Conservation (phyloP, 2,888 invertebrate species). For the Seladonia tumulorum region DNA sequence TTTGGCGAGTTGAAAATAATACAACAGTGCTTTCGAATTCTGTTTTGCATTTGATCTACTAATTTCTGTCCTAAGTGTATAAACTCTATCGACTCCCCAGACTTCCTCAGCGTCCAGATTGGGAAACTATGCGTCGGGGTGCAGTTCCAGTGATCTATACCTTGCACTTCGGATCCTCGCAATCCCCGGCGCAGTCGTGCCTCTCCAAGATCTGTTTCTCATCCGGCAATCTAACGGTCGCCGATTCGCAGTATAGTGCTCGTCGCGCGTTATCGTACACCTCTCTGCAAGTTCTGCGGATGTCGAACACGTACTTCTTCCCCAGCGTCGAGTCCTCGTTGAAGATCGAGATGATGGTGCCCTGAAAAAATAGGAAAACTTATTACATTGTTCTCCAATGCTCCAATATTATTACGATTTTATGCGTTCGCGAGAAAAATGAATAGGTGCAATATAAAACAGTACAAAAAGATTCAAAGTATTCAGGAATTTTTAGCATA, state of each 20-base stretch:
- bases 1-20: not conserved
- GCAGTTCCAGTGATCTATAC: conserved; percentile 56
- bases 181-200: conserved; percentile 78
- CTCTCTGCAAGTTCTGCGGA: conserved; percentile 94
- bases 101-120: not conserved
- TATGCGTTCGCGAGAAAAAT: not conserved
- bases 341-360: conserved; percentile 95
- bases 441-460: not conserved
- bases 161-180: conserved; percentile 82
- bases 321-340: conserved; percentile 94
- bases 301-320: conserved; percentile 96
- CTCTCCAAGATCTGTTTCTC: conserved; percentile 78
- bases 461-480: not conserved
- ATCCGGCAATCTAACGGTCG: conserved; percentile 79
- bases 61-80: not conserved
- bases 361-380: conserved; percentile 83
- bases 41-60: not conserved
- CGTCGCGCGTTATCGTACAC: conserved; percentile 95
- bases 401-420: not conserved
- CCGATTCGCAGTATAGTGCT: conserved; percentile 86
- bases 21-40: not conserved
- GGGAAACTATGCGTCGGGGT: not conserved
- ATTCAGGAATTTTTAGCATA: too few species aligned
- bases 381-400: not conserved
- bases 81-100: not conserved